Base-by-base conservation (phyloP, 2,113 vertebrate species). In the Apus apus region DNA sequence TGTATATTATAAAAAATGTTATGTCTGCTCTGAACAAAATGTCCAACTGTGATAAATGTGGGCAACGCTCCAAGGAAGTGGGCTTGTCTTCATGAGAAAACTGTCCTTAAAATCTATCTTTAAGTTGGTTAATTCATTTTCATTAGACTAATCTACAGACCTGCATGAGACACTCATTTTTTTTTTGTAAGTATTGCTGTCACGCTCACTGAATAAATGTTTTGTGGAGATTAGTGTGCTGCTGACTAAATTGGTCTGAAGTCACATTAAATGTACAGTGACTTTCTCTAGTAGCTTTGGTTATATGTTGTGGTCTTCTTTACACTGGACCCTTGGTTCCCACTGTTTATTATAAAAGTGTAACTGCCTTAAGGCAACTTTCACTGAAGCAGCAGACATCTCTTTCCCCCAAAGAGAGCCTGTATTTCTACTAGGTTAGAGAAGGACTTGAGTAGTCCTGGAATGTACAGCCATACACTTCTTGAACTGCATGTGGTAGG, bases 11-110 rank as follows among this genome's bases (percentile, higher is more conserved):
- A 72, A 86, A 94, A 96, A 95, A 94, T 85, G 92, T 94, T 96
- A 96, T 82, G 90, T 94, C 92, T 95, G 88, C 93, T 94, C 66
- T 62, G 92, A 93, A 95, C 85, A 92, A 90, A 89, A 90, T 86
- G 88, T 94, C 93, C 92, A 94, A 86, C 27, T 48, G 30, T 95
- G 90, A 94, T 65, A 86, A 92, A 61, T 87, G 88, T 68, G 30
- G 90, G 90, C 92, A 93, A 3, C 0, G 2, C 40, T 89, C 62
- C 94, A 93, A 96, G 61, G 64, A 90, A 96, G 83, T 86, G 68
- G 80, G 90, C 76, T 86, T 90, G 79, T 77, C 83, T 93, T 94
- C 29, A 10, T 48, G 19, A 64, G 45, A 65, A 86, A 86, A 74
- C 29, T 40, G 11, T 56, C n/a, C 45, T 94, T 80, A 71, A 71